Conservation (phyloP, 2,797 vertebrate genomes). For the Lacerta bilineata region DNA sequence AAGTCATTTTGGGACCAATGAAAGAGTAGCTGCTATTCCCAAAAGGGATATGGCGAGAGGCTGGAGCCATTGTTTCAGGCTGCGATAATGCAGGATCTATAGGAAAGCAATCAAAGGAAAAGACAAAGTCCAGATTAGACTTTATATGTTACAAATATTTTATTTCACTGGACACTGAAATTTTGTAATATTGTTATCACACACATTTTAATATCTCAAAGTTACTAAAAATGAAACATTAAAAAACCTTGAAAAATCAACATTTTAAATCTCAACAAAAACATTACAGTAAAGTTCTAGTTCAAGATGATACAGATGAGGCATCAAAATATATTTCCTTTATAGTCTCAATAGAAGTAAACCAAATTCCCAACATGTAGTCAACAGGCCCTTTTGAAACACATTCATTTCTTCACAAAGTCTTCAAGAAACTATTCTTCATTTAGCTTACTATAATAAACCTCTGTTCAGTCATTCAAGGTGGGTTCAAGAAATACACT, state of each 20-base stretch:
- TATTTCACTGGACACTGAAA: not conserved
- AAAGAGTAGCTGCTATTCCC: constrained; percentile 86
- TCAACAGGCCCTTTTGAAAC: not conserved
- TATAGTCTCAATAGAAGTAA: not conserved
- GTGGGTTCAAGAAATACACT: no score
- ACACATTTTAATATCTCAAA: not conserved
- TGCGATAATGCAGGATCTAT: constrained; percentile 82
- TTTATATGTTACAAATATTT: not conserved
- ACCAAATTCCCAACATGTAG: not conserved
- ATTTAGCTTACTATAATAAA: not conserved
- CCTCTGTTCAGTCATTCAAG: not conserved
- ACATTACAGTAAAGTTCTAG: no score
- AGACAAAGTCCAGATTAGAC: not conserved
- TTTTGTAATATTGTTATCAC: not conserved
- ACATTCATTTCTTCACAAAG: not conserved
- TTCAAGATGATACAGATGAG: no score
- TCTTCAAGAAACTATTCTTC: not conserved
- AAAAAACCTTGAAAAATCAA: not conserved
- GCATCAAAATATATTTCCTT: not conserved
- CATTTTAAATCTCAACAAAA: no score
- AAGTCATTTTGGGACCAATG: constrained; percentile 86
- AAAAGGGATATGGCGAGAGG: constrained; percentile 78
- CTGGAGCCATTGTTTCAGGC: constrained; percentile 67
- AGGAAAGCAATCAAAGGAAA: not conserved
- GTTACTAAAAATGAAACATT: no score